Percentiles rank a stretch among this genome's conserved stretches.
phyloP scores from a whole-genome alignment of 37 sponge, comb jelly and placozoan genomes.

The Haliclona indistincta region DNA sequence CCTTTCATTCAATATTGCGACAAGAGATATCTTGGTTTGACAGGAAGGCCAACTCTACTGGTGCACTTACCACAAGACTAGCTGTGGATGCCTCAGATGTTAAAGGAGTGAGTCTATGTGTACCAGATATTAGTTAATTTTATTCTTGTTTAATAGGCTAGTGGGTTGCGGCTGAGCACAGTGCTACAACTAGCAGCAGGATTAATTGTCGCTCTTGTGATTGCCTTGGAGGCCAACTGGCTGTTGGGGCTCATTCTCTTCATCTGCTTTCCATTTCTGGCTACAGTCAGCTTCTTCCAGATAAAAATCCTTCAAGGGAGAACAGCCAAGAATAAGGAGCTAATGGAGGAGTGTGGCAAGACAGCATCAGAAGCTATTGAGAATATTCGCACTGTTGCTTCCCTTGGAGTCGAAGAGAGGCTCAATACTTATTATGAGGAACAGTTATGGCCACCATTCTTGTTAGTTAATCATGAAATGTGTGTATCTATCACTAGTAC shows the following conservation, averaged over 20 bases:
- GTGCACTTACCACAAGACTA: constrained; percentile 77
- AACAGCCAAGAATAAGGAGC: constrained; percentile 69
- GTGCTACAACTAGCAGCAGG: constrained; percentile 56
- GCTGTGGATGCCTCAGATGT: constrained; percentile 90
- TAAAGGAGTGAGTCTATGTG: constrained; percentile 72
- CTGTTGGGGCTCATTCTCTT: constrained; percentile 75
- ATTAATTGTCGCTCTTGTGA: constrained; percentile 61
- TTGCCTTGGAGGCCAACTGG: constrained; percentile 78
- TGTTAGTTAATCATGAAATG: constrained; percentile 33
- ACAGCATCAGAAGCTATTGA: constrained; percentile 70
- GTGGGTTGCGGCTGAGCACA: constrained; percentile 67
- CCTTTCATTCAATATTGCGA: constrained; percentile 76
- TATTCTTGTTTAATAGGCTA: constrained; percentile 53
- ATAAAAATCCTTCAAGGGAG: constrained; percentile 44
- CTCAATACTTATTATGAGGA: constrained; percentile 33
- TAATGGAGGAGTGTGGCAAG: constrained; percentile 48
- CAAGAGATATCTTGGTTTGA: constrained; percentile 92
- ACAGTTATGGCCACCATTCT: constrained; percentile 38
- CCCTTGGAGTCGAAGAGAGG: constrained; percentile 62
- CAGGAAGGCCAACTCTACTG: constrained; percentile 58
- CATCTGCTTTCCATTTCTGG: constrained; percentile 56
- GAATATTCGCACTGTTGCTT: constrained; percentile 78
- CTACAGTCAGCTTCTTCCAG: constrained; percentile 59
- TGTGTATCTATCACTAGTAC: too few relatives aligned
- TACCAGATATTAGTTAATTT: background rate